Conservation (phyloP, 30 jellyfish, hydroid and myxozoan species). For the Phacellophora camtschatica region DNA sequence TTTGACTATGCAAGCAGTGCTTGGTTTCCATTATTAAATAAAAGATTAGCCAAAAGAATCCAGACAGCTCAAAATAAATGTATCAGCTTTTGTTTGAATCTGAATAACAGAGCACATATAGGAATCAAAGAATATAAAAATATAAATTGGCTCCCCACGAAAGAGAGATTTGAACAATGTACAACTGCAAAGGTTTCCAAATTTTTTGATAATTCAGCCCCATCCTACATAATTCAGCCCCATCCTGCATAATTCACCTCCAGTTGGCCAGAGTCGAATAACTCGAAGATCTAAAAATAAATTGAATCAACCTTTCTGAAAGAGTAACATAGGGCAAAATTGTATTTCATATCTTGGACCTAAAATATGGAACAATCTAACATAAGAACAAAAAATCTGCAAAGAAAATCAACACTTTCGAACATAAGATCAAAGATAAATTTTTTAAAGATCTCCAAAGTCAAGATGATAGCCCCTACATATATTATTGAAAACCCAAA, state of each 20-base stretch:
- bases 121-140: background rate
- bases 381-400: no score
- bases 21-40: background rate
- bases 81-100: background rate
- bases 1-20: conserved; percentile 8
- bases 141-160: background rate
- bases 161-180: background rate
- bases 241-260: background rate
- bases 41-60: background rate
- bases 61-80: background rate
- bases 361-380: background rate
- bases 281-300: background rate
- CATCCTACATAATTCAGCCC: background rate
- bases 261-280: background rate
- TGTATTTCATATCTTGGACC: background rate
- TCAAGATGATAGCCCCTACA: no score
- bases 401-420: no score
- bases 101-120: background rate
- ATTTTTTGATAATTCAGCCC: background rate
- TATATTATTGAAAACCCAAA: no score
- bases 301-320: background rate
- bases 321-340: no score
- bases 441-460: no score
- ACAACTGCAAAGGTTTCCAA: background rate
- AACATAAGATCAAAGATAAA: no score